These are phyloP conservation scores for Echinarachnius parma DNA, from an alignment of 53 echinoderm and acorn worm species.

Conservation along the genomic window DNA sequence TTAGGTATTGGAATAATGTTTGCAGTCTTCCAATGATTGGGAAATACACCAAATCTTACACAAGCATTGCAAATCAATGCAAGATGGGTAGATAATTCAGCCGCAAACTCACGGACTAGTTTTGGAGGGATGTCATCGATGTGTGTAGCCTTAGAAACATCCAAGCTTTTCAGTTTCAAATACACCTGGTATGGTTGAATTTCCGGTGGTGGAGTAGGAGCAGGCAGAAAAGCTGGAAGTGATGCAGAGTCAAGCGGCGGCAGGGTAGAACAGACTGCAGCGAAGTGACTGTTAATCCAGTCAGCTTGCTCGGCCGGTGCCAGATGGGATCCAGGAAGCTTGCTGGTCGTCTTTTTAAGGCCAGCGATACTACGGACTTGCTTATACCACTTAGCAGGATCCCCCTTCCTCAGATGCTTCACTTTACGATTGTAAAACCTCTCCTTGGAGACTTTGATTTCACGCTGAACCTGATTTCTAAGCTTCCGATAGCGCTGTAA, in stretches of 20 bases:
- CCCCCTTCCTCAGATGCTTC: conserved; percentile 23
- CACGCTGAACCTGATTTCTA: conserved; percentile 39
- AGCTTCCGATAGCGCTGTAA: not conserved
- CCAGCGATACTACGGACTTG: conserved; percentile 11
- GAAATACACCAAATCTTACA: not conserved
- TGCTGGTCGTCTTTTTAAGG: not conserved
- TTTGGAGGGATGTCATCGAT: conserved; percentile 16
- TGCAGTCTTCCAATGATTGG: not conserved
- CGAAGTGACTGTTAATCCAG: conserved; percentile 37
- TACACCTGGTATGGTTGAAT: conserved; percentile 22
- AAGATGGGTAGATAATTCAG: conserved; percentile 17
- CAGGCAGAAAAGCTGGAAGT: conserved; percentile 19
- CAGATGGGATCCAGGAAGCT: not conserved
- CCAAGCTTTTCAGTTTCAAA: not conserved
- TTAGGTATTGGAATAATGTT: conserved; percentile 9
- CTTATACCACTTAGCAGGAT: conserved; percentile 39
- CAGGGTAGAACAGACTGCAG: conserved; percentile 18
- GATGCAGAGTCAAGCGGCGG: conserved; percentile 2
- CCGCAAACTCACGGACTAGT: conserved; percentile 39
- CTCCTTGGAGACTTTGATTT: conserved; percentile 32
- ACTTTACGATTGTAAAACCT: conserved; percentile 27
- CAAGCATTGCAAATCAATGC: conserved; percentile 18
- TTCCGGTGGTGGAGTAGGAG: conserved; percentile 18
- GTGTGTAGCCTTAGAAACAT: conserved; percentile 17
- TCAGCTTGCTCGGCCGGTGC: not conserved